phyloP scores from a whole-genome alignment of 2,797 vertebrate species.

The Danio kyathit region DNA sequence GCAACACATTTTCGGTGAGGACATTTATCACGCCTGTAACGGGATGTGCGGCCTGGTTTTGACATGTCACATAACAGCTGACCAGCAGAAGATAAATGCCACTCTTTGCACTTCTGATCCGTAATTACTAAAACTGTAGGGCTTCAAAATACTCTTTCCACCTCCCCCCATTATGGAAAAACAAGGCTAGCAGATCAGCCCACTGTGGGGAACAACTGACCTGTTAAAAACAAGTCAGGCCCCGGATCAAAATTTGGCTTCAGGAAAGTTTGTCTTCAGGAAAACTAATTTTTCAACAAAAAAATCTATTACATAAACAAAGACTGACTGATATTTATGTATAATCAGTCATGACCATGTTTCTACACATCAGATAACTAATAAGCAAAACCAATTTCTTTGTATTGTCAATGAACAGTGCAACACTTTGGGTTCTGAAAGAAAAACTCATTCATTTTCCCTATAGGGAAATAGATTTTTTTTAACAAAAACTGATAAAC shows the following conservation, averaged over 20 bases:
- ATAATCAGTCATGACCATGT: background rate
- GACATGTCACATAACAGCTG: conserved; percentile 38
- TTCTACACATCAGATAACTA: background rate
- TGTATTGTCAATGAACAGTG: too few relatives aligned
- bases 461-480: too few relatives aligned
- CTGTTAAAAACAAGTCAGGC: conserved; percentile 62
- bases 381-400: too few relatives aligned
- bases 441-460: too few relatives aligned
- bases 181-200: conserved; percentile 42
- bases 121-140: conserved; percentile 48
- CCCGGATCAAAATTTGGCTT: conserved; percentile 60
- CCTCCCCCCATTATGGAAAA: conserved; percentile 48
- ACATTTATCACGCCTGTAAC: conserved; percentile 21
- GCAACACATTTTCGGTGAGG: background rate
- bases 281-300: background rate
- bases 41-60: conserved; percentile 33
- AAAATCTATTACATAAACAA: background rate
- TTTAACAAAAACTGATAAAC: too few relatives aligned
- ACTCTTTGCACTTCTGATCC: conserved; percentile 44
- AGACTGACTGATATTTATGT: background rate
- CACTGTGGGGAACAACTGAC: conserved; percentile 47
- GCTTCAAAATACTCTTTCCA: conserved; percentile 52
- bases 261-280: conserved; percentile 32
- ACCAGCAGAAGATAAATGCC: conserved; percentile 53
- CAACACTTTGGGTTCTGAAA: too few relatives aligned